phyloP scores from a whole-genome alignment of 2,888 invertebrate species.

The Ametastegia equiseti region DNA sequence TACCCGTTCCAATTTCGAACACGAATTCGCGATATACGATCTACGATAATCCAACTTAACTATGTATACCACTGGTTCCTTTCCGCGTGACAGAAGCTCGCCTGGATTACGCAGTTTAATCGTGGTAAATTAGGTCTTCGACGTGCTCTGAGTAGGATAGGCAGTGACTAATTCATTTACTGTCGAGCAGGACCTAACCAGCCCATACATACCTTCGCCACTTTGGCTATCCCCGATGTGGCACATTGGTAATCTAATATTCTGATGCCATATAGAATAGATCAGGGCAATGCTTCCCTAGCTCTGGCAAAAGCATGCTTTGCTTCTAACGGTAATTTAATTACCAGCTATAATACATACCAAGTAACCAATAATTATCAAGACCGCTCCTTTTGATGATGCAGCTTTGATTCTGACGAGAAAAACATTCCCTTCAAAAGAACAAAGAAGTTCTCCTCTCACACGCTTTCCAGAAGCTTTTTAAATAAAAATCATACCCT shows the following conservation, averaged over 20 bases:
- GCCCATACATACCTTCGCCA: conserved; percentile 24
- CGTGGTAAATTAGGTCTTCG: conserved; percentile 21
- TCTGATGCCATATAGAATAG: not conserved
- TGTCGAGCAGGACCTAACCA: conserved; percentile 14
- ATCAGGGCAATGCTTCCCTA: not conserved
- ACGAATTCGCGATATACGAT: not conserved
- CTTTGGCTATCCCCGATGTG: conserved; percentile 1
- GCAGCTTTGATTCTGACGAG: not conserved
- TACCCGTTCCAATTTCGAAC: not conserved
- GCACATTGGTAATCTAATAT: conserved; percentile 27
- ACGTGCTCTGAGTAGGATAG: conserved; percentile 20
- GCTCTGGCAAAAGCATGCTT: not conserved
- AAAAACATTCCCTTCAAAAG: too few species aligned
- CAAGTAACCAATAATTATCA: not conserved
- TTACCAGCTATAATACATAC: not conserved
- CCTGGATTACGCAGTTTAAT: conserved; percentile 15
- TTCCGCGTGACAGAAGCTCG: not conserved
- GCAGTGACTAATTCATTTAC: conserved; percentile 31
- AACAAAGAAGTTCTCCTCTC: too few species aligned
- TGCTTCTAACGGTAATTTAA: not conserved
- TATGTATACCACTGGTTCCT: not conserved
- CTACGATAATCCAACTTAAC: not conserved
- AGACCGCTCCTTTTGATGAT: not conserved
- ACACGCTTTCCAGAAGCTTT: too few species aligned
- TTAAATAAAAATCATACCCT: too few species aligned